Evolutionary conservation across 1,140 invertebrate genomes (phyloP), one percentile per base, ranked within the genome.

Genomic region (Diorhabda sublineata): DNA sequence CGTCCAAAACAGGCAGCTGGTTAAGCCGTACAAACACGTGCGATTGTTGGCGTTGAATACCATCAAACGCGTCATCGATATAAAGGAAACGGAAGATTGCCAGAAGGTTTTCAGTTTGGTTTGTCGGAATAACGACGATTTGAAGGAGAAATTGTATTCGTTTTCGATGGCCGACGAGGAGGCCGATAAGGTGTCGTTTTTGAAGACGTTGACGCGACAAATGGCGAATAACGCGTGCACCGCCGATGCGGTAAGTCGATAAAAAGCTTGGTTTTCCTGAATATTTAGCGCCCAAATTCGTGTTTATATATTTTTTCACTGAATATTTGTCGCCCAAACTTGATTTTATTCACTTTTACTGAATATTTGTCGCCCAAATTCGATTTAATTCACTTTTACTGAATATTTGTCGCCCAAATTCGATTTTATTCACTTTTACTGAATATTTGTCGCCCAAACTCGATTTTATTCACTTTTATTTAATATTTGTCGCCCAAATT

Each of bases 21-120:
- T 67, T 61, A 96, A 97, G 80, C 89, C 90, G 1, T 97, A 93
- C 81, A 96, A 97, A 81, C 96, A 98, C 80, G 87, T 98, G 59
- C 92, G 91, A 76, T 86, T 98, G 75, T 88, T 98, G 82, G 90
- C 92, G 2, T 84, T 98, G 11, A 92, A 91, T 71, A 90, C 91
- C 42, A 93, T 98, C 62, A 94, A 94, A 80, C 87, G 92, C 77
- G 94, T 98, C 57, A 89, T 97, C 11, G 94, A 98, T 81, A 91
- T 96, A 72, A 87, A 86, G 71, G 93, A 96, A 84, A 89, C 91
- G 62, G 92, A 94, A 89, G 94, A 94, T 77, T 94, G 92, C 83
- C 90, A 91, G 79, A 92, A 92, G 76, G 91, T 93, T 60, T 98
- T 97, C 86, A 93, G 93, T 47, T 82, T 97, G 63, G 90, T 94